These are phyloP conservation scores for Tringa solitaria DNA, from an alignment of 2,113 vertebrate genomes.

Conservation along the genomic window DNA sequence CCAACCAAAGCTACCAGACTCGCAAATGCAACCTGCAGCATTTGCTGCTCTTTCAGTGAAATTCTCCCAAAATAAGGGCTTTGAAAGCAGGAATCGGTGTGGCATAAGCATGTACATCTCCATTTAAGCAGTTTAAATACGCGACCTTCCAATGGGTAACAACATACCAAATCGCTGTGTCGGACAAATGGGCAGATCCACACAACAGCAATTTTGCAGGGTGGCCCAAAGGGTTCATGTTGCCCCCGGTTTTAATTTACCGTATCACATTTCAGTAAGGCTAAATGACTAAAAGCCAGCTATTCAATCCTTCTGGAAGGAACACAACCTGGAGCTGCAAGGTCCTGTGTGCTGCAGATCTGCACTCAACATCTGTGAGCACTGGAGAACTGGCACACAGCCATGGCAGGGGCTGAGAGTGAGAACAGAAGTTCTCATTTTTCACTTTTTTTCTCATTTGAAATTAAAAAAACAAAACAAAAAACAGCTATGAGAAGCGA, in stretches of 20 bases:
- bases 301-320: not conserved
- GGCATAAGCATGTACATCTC: not conserved
- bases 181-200: not conserved
- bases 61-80: not conserved
- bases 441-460: not conserved
- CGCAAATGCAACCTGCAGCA: not conserved
- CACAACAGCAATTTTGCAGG: not conserved
- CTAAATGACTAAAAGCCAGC: not conserved
- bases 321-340: not conserved
- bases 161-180: not conserved
- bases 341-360: not conserved
- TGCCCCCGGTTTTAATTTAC: slow-evolving; percentile 20
- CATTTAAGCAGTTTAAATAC: not conserved
- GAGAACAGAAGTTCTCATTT: not conserved
- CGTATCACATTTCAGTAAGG: not conserved
- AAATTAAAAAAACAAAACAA: not conserved
- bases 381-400: not conserved
- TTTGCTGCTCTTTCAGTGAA: not conserved
- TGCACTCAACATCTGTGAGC: accelerated
- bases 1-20: not conserved
- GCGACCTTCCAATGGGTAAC: not conserved
- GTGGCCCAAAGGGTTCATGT: not conserved
- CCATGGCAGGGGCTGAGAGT: accelerated
- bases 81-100: not conserved
- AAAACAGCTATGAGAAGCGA: not conserved